A percentile compares a stretch with the other conserved stretches of the same genome.
These are phyloP conservation scores for Phyto melanocephala DNA, from an alignment of 2,888 invertebrate species.

Conservation along the genomic window DNA sequence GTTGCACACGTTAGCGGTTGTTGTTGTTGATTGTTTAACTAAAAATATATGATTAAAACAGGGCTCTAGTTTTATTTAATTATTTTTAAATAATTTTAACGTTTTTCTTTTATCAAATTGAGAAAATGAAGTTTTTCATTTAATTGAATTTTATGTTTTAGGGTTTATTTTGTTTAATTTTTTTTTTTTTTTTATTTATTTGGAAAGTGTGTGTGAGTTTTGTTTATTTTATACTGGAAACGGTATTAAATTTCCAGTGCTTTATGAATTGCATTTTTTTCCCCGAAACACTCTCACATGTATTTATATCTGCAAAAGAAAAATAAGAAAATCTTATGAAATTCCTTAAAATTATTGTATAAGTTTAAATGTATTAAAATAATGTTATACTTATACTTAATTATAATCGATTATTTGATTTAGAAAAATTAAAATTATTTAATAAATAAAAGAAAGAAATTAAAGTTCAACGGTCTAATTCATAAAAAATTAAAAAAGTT, in stretches of 20 bases:
- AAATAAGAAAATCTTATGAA: too few species aligned
- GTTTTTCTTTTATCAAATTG: constrained; percentile 2
- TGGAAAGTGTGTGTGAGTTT: too few species aligned
- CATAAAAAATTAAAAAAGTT: too few species aligned
- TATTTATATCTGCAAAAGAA: too few species aligned
- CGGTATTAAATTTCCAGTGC: background rate
- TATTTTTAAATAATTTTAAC: constrained; percentile 56
- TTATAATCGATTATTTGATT: too few species aligned
- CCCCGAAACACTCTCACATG: background rate
- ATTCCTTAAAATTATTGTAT: too few species aligned
- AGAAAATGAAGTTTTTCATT: constrained; percentile 3
- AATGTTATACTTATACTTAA: too few species aligned
- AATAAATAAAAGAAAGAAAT: too few species aligned
- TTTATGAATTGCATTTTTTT: background rate
- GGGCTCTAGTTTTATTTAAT: constrained; percentile 59
- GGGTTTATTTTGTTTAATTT: background rate
- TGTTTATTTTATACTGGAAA: background rate
- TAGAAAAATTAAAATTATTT: too few species aligned
- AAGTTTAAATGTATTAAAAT: too few species aligned
- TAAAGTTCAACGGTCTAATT: too few species aligned
- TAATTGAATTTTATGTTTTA: background rate
- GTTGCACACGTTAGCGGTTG: constrained; percentile 22
- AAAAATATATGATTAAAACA: constrained; percentile 56
- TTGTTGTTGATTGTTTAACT: constrained; percentile 34
- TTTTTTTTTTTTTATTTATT: background rate